These are phyloP conservation scores for Alouatta palliata DNA, from an alignment of 2,113 vertebrate genomes.

Conservation along the genomic window DNA sequence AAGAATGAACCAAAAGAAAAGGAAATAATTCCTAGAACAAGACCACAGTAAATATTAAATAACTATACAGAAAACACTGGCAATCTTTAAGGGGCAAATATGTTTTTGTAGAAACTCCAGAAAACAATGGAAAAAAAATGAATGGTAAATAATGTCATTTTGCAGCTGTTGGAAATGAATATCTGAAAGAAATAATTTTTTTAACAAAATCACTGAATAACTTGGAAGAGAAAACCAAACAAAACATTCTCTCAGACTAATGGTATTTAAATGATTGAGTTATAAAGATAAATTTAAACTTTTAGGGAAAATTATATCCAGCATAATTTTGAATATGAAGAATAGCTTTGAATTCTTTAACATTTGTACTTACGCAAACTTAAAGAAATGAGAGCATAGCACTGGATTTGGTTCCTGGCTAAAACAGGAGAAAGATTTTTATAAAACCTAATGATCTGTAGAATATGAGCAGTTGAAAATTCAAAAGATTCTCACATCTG, in stretches of 20 bases:
- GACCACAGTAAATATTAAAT: background rate
- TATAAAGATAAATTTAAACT: background rate
- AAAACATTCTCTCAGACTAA: background rate
- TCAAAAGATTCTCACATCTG: background rate
- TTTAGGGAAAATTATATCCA: background rate
- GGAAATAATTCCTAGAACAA: background rate
- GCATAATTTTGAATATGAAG: conserved; percentile 1
- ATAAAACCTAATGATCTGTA: background rate
- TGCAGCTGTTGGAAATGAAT: background rate
- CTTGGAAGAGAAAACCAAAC: background rate
- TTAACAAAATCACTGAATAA: background rate
- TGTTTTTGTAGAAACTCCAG: background rate
- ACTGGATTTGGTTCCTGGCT: background rate
- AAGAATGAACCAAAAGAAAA: background rate
- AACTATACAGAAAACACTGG: background rate
- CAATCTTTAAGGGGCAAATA: background rate
- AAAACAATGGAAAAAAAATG: background rate
- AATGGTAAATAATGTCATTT: background rate
- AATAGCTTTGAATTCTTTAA: conserved; percentile 10
- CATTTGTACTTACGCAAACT: background rate
- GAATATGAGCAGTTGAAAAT: background rate
- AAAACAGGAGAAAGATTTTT: background rate
- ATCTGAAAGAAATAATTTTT: background rate
- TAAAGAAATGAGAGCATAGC: background rate
- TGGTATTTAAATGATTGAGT: conserved; percentile 1